phyloP scores from a whole-genome alignment of 2,797 vertebrate species.

The Trichosurus vulpecula region DNA sequence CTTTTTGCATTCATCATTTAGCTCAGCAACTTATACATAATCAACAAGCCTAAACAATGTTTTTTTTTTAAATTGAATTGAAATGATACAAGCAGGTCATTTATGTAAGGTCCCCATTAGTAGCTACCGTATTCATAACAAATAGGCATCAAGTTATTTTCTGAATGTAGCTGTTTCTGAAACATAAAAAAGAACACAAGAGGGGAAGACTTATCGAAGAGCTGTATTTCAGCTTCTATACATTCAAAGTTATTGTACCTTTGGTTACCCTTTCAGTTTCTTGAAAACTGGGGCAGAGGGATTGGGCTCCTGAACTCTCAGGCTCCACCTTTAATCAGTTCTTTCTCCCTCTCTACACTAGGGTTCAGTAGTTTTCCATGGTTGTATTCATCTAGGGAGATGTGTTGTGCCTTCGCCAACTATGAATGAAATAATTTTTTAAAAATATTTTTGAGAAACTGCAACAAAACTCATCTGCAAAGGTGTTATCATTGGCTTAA shows the following conservation, averaged over 20 bases:
- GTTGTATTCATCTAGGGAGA: background rate
- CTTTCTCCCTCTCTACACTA: background rate
- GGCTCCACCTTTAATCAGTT: background rate
- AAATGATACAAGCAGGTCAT: background rate
- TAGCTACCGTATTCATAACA: background rate
- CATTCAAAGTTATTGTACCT: background rate
- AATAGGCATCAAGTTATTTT: background rate
- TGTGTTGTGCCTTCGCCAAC: background rate
- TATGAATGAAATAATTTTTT: background rate
- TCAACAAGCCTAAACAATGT: background rate
- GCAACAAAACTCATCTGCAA: background rate
- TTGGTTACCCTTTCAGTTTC: background rate
- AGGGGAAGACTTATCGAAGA: background rate
- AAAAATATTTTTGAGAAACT: background rate
- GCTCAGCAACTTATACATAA: background rate
- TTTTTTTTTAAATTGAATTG: background rate
- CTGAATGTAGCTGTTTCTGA: background rate
- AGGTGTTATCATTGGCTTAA: background rate
- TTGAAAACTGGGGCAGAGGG: background rate
- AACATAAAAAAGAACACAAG: background rate
- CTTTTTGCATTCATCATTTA: background rate
- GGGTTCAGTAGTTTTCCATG: background rate
- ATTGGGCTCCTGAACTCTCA: background rate
- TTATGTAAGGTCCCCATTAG: background rate
- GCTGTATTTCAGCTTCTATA: background rate